Percentiles rank a stretch among this genome's conserved stretches.
These are phyloP conservation scores for Hesperia comma DNA, from an alignment of 2,888 invertebrate genomes.

Conservation along the genomic window DNA sequence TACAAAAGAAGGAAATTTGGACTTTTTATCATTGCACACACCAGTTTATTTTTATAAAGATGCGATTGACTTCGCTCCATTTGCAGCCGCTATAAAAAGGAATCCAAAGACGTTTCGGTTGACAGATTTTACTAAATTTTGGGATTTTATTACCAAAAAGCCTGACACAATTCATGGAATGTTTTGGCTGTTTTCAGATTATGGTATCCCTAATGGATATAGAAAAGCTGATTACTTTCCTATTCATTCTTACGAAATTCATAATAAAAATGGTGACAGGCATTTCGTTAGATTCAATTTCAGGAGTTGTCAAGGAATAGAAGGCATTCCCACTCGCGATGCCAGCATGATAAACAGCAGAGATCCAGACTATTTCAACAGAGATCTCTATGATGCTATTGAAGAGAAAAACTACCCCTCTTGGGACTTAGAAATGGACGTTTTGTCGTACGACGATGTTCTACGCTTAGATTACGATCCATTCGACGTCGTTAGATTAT, in stretches of 20 bases:
- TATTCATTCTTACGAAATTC: constrained; percentile 94
- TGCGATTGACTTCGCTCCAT: constrained; percentile 91
- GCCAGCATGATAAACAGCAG: constrained; percentile 86
- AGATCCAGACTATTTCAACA: constrained; percentile 92
- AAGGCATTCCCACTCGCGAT: constrained; percentile 86
- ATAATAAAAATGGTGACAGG: constrained; percentile 88
- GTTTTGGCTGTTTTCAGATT: constrained; percentile 91
- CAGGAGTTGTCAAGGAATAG: constrained; percentile 94
- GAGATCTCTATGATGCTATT: constrained; percentile 95
- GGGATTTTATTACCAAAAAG: constrained; percentile 93
- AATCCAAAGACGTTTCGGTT: constrained; percentile 94
- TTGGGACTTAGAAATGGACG: constrained; percentile 66
- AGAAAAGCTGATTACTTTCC: constrained; percentile 96
- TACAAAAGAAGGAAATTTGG: constrained; percentile 94
- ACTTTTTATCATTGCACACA: constrained; percentile 92
- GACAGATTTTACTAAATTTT: constrained; percentile 92
- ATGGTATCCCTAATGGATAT: constrained; percentile 94
- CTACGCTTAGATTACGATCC: constrained; percentile 61
- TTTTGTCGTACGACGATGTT: constrained; percentile 55
- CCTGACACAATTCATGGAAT: constrained; percentile 91
- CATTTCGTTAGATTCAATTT: constrained; percentile 95
- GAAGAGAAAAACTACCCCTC: constrained; percentile 81
- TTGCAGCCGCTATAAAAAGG: constrained; percentile 94
- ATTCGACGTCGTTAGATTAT: constrained; percentile 62
- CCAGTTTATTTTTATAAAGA: constrained; percentile 95